phyloP scores from a whole-genome alignment of 2,797 vertebrate genomes.

The Nannoperca obscura region DNA sequence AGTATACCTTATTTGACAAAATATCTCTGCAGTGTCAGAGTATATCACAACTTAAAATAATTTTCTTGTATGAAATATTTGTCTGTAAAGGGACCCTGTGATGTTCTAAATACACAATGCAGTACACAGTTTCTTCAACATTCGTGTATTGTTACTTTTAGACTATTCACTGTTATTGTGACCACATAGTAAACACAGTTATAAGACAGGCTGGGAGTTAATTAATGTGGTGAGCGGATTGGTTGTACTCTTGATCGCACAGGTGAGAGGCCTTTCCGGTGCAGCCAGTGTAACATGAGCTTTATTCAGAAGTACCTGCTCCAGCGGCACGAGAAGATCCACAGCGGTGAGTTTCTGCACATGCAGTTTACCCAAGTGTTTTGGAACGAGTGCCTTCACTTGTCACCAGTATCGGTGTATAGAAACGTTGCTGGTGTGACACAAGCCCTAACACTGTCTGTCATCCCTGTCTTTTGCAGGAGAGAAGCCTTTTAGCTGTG shows the following conservation, averaged over 20 bases:
- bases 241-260: conserved; percentile 79
- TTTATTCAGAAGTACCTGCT: conserved; percentile 99
- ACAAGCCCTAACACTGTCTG: background rate
- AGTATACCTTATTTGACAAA: background rate
- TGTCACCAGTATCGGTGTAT: background rate
- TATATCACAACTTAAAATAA: background rate
- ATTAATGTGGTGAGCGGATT: conserved; percentile 72
- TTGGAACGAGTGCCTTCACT: background rate
- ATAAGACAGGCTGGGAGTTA: conserved; percentile 13
- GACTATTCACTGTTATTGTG: background rate
- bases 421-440: background rate
- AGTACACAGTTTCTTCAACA: background rate
- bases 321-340: conserved; percentile 98
- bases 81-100: background rate
- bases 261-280: conserved; percentile 99
- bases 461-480: conserved; percentile 74
- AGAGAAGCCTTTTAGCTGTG: conserved; percentile 98
- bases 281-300: conserved; percentile 99
- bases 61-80: background rate
- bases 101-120: background rate
- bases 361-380: no score
- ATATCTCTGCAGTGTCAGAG: background rate
- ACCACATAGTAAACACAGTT: background rate
- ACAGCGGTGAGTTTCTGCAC: conserved; percentile 87
- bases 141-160: background rate